Evolutionary conservation across 2,797 vertebrate genomes (phyloP).

Genomic region (Brotula barbata): DNA sequence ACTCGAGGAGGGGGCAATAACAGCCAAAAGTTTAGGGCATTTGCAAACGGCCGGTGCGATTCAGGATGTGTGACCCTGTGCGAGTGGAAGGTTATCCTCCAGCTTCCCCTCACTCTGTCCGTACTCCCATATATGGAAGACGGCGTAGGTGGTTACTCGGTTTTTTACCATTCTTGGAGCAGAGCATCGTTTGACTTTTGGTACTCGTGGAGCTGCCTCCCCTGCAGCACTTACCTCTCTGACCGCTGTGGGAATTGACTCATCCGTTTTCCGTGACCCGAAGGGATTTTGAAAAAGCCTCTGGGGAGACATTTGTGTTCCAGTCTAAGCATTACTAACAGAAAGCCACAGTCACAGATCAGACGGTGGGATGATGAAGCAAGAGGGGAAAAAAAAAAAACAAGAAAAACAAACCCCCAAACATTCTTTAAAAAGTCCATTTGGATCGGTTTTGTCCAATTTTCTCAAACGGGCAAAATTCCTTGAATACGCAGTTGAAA

Average conservation of each 20-base stretch:
- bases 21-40: conserved; percentile 36
- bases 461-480: too few species aligned
- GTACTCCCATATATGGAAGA: conserved; percentile 67
- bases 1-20: conserved; percentile 41
- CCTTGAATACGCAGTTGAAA: too few species aligned
- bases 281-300: conserved; percentile 8
- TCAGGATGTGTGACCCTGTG: conserved; percentile 51
- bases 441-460: too few species aligned
- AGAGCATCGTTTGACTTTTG: conserved; percentile 30
- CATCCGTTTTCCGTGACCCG: conserved; percentile 27
- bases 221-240: conserved; percentile 34
- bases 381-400: neutral
- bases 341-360: conserved; percentile 51
- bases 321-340: conserved; percentile 5
- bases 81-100: conserved; percentile 52
- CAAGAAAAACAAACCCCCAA: too few species aligned
- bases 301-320: conserved; percentile 52
- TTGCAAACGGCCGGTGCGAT: conserved; percentile 19
- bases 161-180: conserved; percentile 70
- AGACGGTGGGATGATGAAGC: conserved; percentile 32
- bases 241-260: conserved; percentile 51
- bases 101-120: conserved; percentile 39
- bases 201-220: conserved; percentile 20
- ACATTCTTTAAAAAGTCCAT: too few species aligned
- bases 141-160: conserved; percentile 39